These are phyloP conservation scores for Pygocentrus nattereri DNA, from an alignment of 2,797 vertebrate genomes.

Conservation along the genomic window DNA sequence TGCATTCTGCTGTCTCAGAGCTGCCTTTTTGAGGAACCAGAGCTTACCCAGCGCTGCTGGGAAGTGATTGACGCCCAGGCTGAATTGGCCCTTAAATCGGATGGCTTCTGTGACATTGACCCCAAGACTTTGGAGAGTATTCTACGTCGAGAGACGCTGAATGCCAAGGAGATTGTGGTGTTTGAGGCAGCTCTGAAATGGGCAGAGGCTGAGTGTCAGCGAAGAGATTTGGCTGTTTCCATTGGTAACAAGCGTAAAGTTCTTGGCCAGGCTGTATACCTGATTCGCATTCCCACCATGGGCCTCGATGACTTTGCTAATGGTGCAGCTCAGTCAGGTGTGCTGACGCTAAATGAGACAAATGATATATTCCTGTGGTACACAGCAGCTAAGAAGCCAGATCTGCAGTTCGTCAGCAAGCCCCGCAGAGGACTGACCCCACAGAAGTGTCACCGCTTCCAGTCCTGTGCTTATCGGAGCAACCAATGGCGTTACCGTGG, in stretches of 20 bases:
- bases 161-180: constrained; percentile 95
- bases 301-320: constrained; percentile 95
- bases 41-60: constrained; percentile 96
- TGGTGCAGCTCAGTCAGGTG: constrained; percentile 92
- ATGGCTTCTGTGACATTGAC: constrained; percentile 98
- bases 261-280: constrained; percentile 91
- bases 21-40: constrained; percentile 96
- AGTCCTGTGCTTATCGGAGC: constrained; percentile 97
- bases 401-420: constrained; percentile 88
- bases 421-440: constrained; percentile 90
- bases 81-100: constrained; percentile 93
- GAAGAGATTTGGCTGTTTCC: constrained; percentile 60
- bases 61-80: constrained; percentile 96
- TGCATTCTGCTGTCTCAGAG: constrained; percentile 97
- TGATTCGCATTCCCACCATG: constrained; percentile 96
- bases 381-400: constrained; percentile 93
- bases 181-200: constrained; percentile 94
- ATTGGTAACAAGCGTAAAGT: constrained; percentile 92
- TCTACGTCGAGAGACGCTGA: constrained; percentile 94
- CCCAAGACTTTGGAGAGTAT: constrained; percentile 93
- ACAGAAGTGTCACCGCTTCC: constrained; percentile 96
- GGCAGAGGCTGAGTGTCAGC: constrained; percentile 94
- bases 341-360: constrained; percentile 94
- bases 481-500: constrained; percentile 98
- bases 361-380: constrained; percentile 98